These are phyloP conservation scores for cat (Felis catus) DNA, from an alignment of 2,113 vertebrate species.

Conservation along the genomic window F.catus_Fca126_mat1.0 CM031416.1:146929501-146930000, in stretches of 20 bases:
- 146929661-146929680: neutral
- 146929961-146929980: neutral
- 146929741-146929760: neutral
- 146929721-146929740: neutral
- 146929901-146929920: too few relatives aligned
- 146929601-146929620: neutral
- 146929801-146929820: neutral
- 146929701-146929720: neutral
- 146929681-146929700: neutral
- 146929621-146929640: neutral
- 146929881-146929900: neutral
- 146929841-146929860: too few relatives aligned
- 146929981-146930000: neutral
- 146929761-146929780: neutral
- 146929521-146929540: neutral
- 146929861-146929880: too few relatives aligned
- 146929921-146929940: neutral
- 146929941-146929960: neutral
- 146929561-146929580: neutral
- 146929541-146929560: neutral
- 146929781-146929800: rapidly evolving
- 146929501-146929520: neutral
- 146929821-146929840: neutral
- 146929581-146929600: neutral
- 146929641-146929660: neutral